Evolutionary conservation across 1,140 invertebrate species (phyloP).

Genomic region (Magallana gigas): DNA sequence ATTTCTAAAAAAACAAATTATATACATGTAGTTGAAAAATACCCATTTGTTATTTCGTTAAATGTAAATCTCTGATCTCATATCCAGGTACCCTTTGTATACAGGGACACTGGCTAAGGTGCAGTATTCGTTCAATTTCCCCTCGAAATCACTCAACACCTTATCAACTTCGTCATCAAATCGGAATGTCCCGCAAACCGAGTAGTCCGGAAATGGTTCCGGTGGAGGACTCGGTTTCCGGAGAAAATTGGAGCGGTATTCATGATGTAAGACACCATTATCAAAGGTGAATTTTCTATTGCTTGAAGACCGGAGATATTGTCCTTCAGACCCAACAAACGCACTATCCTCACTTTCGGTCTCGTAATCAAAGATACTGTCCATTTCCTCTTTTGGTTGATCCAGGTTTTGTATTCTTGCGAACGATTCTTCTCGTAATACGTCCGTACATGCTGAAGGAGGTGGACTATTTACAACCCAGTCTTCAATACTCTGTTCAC

Average conservation of each 20-base stretch:
- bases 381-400: neutral
- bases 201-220: constrained; percentile 19
- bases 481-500: constrained; percentile 18
- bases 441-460: constrained; percentile 26
- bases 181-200: neutral
- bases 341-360: constrained; percentile 39
- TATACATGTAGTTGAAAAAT: neutral
- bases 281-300: neutral
- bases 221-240: neutral
- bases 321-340: constrained; percentile 33
- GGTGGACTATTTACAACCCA: constrained; percentile 33
- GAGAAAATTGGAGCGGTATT: neutral
- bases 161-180: neutral
- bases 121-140: constrained; percentile 25
- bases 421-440: constrained; percentile 10
- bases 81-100: neutral
- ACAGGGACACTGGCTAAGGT: neutral
- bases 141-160: constrained; percentile 25
- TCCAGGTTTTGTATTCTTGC: constrained; percentile 18
- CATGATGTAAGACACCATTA: neutral
- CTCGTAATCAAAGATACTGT: constrained; percentile 38
- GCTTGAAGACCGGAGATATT: constrained; percentile 15
- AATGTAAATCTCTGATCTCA: constrained; percentile 27
- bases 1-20: neutral
- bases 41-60: neutral